Evolutionary conservation across 2,113 vertebrate species (phyloP).

Genomic region (Entomyzon cyanotis): DNA sequence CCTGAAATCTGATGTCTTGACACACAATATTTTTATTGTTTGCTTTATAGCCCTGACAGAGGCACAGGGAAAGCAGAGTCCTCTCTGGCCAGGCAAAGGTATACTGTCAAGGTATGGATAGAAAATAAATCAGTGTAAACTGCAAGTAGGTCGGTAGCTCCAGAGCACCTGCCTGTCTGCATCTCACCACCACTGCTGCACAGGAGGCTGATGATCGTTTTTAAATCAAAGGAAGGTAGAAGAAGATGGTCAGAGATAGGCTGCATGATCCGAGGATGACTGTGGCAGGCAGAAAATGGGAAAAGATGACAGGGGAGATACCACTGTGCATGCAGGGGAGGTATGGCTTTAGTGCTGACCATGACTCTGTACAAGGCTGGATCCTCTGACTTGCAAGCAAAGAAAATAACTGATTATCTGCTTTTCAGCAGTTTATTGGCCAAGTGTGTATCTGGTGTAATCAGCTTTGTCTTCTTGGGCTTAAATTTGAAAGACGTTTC

Average conservation of each 20-base stretch:
- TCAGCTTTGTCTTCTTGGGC: not conserved
- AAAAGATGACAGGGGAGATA: not conserved
- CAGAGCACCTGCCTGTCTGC: not conserved
- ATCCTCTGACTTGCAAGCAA: not conserved
- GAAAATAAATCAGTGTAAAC: not conserved
- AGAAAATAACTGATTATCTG: not conserved
- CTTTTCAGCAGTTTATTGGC: not conserved
- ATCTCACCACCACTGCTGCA: not conserved
- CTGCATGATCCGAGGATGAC: not conserved
- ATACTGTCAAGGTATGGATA: not conserved
- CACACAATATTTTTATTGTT: not conserved
- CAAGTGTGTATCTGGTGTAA: not conserved
- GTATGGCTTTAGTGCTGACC: not conserved
- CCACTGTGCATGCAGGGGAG: fast-evolving
- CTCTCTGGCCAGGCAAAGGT: not conserved
- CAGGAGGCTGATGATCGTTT: not conserved
- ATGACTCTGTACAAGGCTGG: not conserved
- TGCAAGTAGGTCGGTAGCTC: not conserved
- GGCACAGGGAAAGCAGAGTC: not conserved
- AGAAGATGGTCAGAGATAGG: not conserved
- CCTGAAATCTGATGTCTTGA: conserved; percentile 2
- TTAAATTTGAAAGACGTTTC: not conserved
- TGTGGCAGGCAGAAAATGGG: not conserved
- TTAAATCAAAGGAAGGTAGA: not conserved
- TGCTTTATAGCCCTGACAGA: not conserved